These are phyloP conservation scores for Andrena camellia DNA, from an alignment of 2,888 invertebrate species.

Conservation along the genomic window DNA sequence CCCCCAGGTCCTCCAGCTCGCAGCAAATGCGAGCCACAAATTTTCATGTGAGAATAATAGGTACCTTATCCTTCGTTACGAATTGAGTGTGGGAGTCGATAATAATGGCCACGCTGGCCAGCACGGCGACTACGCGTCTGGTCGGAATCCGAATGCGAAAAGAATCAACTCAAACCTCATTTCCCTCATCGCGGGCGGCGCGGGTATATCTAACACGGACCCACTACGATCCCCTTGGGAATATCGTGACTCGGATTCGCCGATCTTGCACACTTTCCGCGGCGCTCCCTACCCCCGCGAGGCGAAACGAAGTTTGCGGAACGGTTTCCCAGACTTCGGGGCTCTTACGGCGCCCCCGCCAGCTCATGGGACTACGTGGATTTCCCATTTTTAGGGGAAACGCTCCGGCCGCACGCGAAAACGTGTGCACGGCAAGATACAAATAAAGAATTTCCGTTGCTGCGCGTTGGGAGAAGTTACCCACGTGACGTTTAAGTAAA, in stretches of 20 bases:
- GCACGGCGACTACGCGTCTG: conserved; percentile 31
- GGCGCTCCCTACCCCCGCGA: conserved; percentile 55
- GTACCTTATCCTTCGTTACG: conserved; percentile 9
- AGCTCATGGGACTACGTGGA: conserved; percentile 43
- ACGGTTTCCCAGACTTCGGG: conserved; percentile 66
- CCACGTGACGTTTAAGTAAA: conserved; percentile 28
- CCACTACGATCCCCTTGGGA: conserved; percentile 52
- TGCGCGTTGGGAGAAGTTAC: conserved; percentile 27
- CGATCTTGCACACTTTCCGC: conserved; percentile 63
- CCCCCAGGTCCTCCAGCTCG: no score
- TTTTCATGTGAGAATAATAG: conserved; percentile 49
- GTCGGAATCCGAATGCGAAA: conserved; percentile 44
- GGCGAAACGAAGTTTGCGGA: conserved; percentile 68
- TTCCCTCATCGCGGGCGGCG: conserved; percentile 32
- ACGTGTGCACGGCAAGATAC: conserved; percentile 19
- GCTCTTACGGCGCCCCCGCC: conserved; percentile 39
- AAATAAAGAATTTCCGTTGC: background rate
- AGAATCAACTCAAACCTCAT: conserved; percentile 50
- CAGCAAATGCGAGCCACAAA: conserved; percentile 22
- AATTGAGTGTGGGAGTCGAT: background rate
- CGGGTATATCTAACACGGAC: conserved; percentile 35
- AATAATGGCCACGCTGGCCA: background rate
- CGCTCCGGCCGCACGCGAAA: conserved; percentile 37
- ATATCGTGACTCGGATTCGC: conserved; percentile 67
- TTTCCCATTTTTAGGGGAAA: conserved; percentile 53